Evolutionary conservation across 2,888 invertebrate genomes (phyloP), one percentile per base, ranked within the genome.

Genomic region (Catocala sponsa): DNA sequence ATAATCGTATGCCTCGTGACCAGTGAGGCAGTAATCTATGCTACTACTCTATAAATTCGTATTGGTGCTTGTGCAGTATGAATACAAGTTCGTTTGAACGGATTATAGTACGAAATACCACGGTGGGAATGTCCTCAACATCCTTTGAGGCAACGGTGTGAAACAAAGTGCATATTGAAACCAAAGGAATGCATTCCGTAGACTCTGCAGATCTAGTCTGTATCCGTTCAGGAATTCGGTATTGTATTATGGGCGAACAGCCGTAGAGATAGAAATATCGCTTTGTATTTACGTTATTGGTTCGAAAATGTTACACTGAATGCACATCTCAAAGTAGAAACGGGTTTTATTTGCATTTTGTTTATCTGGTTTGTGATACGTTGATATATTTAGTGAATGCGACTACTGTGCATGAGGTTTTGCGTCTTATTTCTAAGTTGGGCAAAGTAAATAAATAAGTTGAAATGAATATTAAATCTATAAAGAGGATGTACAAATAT

Each of bases 141-240:
- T 11, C 32, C 52, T 52, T 52, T 52, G 11, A 42, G 11, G 51
- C 13, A 47, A 6, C 11, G 6, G 25, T 42, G 15, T 25, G 44
- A 32, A 44, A 54, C 53, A 54, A 54, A 54, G 53, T 44, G 44
- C 53, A 57, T 50, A 57, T 49, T 49, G 42, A 43, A 50, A 32
- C 49, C 50, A 49, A 49, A 25, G 49, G 12, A n/a, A 56, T 50
- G 50, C 35, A 35, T 50, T 35, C 35, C 42, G 53, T 12, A 33
- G 44, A 54, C 44, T 13, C 12, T n/a, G 43, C 53, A 44, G 44
- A 54, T 54, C 25, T 53, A 41, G 43, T 44, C 44, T 32, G 32
- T n/a, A 54, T 44, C 44, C 43, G 43, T 33, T 44, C 9, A 10
- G 25, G 12, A 44, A 13, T 44, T 54, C 35, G 1, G 50, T 50